phyloP scores from a whole-genome alignment of 2,888 invertebrate species.

The Stegana nigrithorax region DNA sequence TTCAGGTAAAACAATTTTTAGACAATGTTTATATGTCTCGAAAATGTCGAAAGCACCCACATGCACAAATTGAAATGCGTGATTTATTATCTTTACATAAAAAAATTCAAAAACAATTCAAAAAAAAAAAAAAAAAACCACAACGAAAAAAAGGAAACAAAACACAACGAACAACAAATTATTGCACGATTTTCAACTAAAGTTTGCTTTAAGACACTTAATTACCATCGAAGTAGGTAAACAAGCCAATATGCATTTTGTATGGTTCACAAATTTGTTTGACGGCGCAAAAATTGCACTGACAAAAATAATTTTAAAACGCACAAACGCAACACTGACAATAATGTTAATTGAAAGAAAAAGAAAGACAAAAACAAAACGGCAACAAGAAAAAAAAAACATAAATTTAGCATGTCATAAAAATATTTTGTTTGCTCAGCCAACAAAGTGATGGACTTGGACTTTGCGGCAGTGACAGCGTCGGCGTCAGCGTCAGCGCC shows the following conservation, averaged over 20 bases:
- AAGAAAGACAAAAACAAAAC: not conserved
- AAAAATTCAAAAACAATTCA: not conserved
- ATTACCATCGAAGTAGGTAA: not conserved
- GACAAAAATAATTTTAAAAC: too few species aligned
- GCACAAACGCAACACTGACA: too few species aligned
- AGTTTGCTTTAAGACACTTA: not conserved
- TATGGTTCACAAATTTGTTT: not conserved
- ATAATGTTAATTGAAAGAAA: too few species aligned
- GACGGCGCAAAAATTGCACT: not conserved
- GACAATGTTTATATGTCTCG: too few species aligned
- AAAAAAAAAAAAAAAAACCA: not conserved
- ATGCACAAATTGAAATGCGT: not conserved
- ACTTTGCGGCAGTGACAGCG: not conserved
- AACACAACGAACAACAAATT: not conserved
- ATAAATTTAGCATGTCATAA: not conserved
- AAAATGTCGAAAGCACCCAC: too few species aligned
- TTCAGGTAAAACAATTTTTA: too few species aligned
- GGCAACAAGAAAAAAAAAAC: not conserved
- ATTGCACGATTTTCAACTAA: too few species aligned
- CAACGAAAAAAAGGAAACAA: not conserved
- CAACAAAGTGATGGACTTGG: not conserved
- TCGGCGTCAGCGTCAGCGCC: not conserved
- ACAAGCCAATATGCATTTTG: not conserved
- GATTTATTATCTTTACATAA: not conserved
- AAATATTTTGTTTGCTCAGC: not conserved